A percentile compares a stretch with the other conserved stretches of the same genome.
These are phyloP conservation scores for Athalia rosae DNA, from an alignment of 2,888 invertebrate species.

Conservation along the genomic window DNA sequence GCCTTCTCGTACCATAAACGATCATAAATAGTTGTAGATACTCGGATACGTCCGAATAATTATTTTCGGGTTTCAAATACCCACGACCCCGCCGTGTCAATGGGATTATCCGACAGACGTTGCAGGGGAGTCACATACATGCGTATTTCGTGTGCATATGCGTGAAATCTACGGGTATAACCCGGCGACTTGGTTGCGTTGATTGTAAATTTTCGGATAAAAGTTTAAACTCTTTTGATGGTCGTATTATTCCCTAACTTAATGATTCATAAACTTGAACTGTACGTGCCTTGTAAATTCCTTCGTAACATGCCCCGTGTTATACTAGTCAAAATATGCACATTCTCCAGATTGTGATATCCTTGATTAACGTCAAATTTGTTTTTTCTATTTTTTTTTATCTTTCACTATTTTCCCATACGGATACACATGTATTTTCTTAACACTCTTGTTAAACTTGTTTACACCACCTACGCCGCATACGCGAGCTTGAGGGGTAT, in stretches of 20 bases:
- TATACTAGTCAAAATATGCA: constrained; percentile 30
- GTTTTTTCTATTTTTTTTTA: background rate
- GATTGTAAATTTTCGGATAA: constrained; percentile 38
- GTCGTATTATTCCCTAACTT: constrained; percentile 33
- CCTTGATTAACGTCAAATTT: constrained; percentile 38
- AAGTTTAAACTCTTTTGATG: constrained; percentile 19
- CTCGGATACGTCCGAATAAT: constrained; percentile 25
- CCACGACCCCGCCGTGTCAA: constrained; percentile 1
- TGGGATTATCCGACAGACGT: constrained; percentile 31
- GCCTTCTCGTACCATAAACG: constrained; percentile 29
- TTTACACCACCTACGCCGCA: constrained; percentile 15
- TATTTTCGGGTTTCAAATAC: constrained; percentile 30
- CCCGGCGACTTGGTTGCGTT: constrained; percentile 6
- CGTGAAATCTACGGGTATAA: background rate
- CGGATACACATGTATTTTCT: no score
- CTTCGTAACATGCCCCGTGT: constrained; percentile 27
- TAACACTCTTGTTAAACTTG: constrained; percentile 27
- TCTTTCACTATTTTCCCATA: no score
- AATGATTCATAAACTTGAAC: constrained; percentile 38
- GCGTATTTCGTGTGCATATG: constrained; percentile 1
- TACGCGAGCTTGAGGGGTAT: background rate
- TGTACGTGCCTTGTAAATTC: constrained; percentile 26
- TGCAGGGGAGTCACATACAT: constrained; percentile 1
- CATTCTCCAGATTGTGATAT: constrained; percentile 17
- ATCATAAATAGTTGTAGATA: constrained; percentile 19